Conservation (phyloP, 2,797 vertebrate species). For the Sebastolobus alascanus region DNA sequence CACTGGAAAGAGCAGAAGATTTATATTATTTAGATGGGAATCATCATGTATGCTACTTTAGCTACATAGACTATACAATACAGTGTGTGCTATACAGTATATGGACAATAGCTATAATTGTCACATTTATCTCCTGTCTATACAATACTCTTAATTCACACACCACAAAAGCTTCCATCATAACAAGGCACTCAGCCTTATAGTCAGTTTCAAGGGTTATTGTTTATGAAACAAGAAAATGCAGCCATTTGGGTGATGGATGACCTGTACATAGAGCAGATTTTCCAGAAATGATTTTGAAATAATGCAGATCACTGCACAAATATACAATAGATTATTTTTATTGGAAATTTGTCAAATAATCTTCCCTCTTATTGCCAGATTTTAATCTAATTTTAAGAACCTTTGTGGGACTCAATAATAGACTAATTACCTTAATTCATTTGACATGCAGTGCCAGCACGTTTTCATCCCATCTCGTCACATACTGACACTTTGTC, state of each 20-base stretch:
- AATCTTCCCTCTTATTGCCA: background rate
- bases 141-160: background rate
- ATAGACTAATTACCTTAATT: background rate
- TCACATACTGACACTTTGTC: too few species aligned
- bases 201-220: background rate
- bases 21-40: constrained; percentile 1
- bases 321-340: background rate
- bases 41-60: background rate
- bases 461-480: too few species aligned
- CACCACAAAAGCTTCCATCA: background rate
- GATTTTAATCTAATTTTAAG: background rate
- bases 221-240: background rate
- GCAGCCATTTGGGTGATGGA: background rate
- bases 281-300: background rate
- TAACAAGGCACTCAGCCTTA: background rate
- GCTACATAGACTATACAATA: background rate
- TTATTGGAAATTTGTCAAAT: background rate
- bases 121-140: background rate
- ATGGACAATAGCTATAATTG: background rate
- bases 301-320: background rate
- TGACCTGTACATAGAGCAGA: background rate
- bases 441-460: background rate
- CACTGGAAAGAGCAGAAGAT: background rate
- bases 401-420: background rate
- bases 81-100: background rate